Base-by-base conservation (phyloP, 2,888 invertebrate species). In the Abrostola triplasia region DNA sequence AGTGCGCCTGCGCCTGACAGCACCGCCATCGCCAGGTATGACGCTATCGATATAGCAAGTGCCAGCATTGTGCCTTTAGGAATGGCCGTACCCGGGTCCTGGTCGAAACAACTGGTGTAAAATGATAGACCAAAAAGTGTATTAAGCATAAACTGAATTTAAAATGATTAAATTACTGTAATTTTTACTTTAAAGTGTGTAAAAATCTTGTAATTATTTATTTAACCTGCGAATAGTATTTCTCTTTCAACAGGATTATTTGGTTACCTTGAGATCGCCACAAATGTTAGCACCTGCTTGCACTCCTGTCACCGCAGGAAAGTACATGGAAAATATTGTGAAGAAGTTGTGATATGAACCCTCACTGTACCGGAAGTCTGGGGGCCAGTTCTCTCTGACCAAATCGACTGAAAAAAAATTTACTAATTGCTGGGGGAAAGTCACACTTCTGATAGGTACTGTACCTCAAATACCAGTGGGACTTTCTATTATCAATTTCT, bases 221-320 rank as follows among this genome's bases (percentile, higher is more conserved):
- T 24, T 24, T 24, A 2, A 24, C 24, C 4, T 24, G 24, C 24
- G 4, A 24, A 24, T 24, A 24, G 24, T 24, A 2, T 24, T 24
- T 24, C 24, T 2, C 1, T 24, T 24, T 24, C 24, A 24, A 24
- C 24, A 2, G 1, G 24, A 24, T n/a, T 24, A 24, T 4, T 4
- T 48, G 52, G 40, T 64, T 71, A 97, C 97, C 92, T 97, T 98
- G 11, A 99, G 92, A 92, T 99, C 99, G 1, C 99, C 99, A 52
- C 98, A 98, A 78, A 99, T 99, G 85, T 99, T 99, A 0, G 99
- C 99, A 8, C 98, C 98, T 2, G 98, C 98, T 89, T 98, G 98
- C 63, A 98, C 98, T 11, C 99, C 99, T 5, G 99, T 99, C 0
- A 98, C 98, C 8, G 99, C 98, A 0, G 99, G 99, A 84, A 99